Evolutionary conservation across 2,113 vertebrate genomes (phyloP).

Genomic region (Semnopithecus entellus): DNA sequence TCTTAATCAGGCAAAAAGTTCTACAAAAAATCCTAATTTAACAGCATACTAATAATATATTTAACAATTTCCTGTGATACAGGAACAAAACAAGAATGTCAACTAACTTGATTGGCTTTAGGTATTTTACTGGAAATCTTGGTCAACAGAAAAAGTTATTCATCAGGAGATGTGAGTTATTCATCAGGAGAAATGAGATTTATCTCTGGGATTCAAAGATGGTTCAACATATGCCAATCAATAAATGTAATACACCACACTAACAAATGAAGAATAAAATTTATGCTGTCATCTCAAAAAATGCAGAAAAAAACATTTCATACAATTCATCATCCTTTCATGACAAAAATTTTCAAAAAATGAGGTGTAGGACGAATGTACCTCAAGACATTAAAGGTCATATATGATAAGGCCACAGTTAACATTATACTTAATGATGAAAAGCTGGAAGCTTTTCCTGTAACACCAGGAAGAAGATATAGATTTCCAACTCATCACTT

Average conservation of each 20-base stretch:
- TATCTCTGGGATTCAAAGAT: no score
- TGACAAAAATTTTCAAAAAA: not conserved
- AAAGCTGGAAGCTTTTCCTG: not conserved
- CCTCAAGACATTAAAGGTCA: not conserved
- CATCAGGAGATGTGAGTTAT: not conserved
- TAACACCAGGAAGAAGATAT: not conserved
- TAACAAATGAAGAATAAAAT: not conserved
- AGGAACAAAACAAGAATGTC: not conserved
- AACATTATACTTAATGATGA: not conserved
- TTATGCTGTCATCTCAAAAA: not conserved
- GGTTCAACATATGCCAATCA: not conserved
- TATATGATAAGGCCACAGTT: not conserved
- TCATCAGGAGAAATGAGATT: not conserved
- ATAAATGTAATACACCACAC: not conserved
- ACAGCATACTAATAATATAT: not conserved
- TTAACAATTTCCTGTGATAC: not conserved
- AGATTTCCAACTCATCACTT: not conserved
- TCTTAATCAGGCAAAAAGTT: not conserved
- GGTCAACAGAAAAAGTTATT: not conserved
- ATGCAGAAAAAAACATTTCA: not conserved
- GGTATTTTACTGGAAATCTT: not conserved
- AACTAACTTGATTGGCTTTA: not conserved
- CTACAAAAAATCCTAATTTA: not conserved
- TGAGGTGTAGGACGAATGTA: not conserved
- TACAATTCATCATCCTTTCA: not conserved